Evolutionary conservation across 2,797 vertebrate species (phyloP).

Genomic region (Diplodus sargus): DNA sequence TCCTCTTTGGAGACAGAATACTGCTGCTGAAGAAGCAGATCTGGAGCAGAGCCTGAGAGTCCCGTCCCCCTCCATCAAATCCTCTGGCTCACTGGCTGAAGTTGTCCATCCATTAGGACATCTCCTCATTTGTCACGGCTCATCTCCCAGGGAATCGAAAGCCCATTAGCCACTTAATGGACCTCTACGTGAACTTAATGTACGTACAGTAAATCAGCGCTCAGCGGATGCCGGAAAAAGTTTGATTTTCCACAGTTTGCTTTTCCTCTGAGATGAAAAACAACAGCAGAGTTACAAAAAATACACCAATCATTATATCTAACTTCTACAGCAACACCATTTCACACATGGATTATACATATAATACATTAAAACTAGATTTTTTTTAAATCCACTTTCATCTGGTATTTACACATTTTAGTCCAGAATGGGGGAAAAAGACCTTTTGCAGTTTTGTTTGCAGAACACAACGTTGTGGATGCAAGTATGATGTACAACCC

Average conservation of each 20-base stretch:
- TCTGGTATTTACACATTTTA: neutral
- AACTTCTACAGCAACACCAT: neutral
- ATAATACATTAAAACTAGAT: constrained; percentile 8
- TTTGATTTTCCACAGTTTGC: neutral
- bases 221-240: constrained; percentile 41
- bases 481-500: too few relatives aligned
- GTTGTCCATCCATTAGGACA: constrained; percentile 37
- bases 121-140: constrained; percentile 56
- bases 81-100: constrained; percentile 14
- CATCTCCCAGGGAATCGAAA: constrained; percentile 58
- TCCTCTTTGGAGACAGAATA: neutral
- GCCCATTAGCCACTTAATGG: constrained; percentile 74
- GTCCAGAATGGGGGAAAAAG: constrained; percentile 8
- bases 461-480: constrained; percentile 3
- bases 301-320: neutral
- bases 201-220: constrained; percentile 43
- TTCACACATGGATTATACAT: neutral
- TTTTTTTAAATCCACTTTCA: constrained; percentile 7
- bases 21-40: constrained; percentile 1
- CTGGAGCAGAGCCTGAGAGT: neutral
- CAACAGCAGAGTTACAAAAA: neutral
- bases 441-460: neutral
- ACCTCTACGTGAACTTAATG: constrained; percentile 37
- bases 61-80: constrained; percentile 13
- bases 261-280: constrained; percentile 8